A percentile compares a stretch with the other conserved stretches of the same genome.
Evolutionary conservation across 1,140 invertebrate genomes (phyloP).

Genomic region (Cherax quadricarinatus): DNA sequence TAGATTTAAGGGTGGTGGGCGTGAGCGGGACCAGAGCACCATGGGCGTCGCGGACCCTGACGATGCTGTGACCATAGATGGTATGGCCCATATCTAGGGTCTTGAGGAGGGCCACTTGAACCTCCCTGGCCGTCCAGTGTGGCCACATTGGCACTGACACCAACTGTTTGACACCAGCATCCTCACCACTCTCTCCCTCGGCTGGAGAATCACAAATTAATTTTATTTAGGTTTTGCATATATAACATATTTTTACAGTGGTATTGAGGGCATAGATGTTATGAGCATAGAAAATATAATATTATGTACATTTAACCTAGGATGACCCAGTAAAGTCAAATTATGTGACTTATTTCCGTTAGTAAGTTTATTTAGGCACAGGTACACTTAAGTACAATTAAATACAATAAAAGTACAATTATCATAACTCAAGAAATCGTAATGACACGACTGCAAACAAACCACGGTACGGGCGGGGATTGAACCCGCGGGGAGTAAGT

Average conservation of each 20-base stretch:
- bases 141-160: slow-evolving; percentile 26
- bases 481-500: too few species aligned
- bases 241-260: not conserved
- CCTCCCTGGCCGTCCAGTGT: slow-evolving; percentile 42
- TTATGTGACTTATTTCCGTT: too few species aligned
- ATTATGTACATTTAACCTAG: too few species aligned
- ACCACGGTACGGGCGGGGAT: too few species aligned
- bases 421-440: too few species aligned
- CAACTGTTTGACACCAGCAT: not conserved
- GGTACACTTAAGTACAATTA: too few species aligned
- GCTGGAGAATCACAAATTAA: not conserved
- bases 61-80: not conserved
- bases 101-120: slow-evolving; percentile 55
- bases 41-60: slow-evolving; percentile 25
- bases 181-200: not conserved
- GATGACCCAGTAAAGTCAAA: too few species aligned
- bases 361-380: too few species aligned
- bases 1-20: slow-evolving; percentile 34
- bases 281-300: not conserved
- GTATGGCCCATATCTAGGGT: slow-evolving; percentile 19
- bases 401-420: too few species aligned
- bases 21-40: slow-evolving; percentile 50
- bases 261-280: too few species aligned
- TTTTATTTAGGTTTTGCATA: not conserved
- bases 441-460: too few species aligned